A percentile compares a stretch with the other conserved stretches of the same genome.
phyloP scores from a whole-genome alignment of 92 coral and sea anemone genomes.

The Umimayanthus chanpuru region DNA sequence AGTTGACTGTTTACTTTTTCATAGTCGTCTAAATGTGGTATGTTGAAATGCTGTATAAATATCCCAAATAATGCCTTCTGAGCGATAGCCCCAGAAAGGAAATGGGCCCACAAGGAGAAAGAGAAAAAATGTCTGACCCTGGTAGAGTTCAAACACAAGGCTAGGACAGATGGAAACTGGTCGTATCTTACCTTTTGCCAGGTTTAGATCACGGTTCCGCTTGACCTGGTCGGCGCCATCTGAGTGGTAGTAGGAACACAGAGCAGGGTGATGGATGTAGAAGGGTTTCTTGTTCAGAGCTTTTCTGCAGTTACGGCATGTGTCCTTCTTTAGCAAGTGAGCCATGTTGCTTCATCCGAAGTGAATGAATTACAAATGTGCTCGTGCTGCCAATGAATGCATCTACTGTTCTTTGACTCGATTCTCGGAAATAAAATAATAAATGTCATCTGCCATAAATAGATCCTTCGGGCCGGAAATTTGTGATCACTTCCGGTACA shows the following conservation, averaged over 20 bases:
- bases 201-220: constrained; percentile 29
- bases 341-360: constrained; percentile 18
- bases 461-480: neutral
- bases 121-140: no score
- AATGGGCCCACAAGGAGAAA: no score
- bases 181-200: constrained; percentile 19
- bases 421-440: constrained; percentile 17
- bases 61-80: no score
- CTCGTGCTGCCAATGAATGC: neutral
- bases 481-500: neutral
- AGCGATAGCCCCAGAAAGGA: no score
- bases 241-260: constrained; percentile 32
- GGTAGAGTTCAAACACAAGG: no score
- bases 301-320: constrained; percentile 26
- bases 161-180: no score
- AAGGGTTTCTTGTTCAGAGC: neutral
- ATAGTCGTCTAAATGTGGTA: no score
- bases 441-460: neutral
- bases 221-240: constrained; percentile 36
- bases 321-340: constrained; percentile 16
- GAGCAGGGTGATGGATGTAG: constrained; percentile 26
- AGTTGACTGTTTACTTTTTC: no score
- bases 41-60: no score
- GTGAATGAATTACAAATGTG: neutral
- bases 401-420: neutral